Base-by-base conservation (phyloP, 1,140 invertebrate species). In the Myzus persicae region DNA sequence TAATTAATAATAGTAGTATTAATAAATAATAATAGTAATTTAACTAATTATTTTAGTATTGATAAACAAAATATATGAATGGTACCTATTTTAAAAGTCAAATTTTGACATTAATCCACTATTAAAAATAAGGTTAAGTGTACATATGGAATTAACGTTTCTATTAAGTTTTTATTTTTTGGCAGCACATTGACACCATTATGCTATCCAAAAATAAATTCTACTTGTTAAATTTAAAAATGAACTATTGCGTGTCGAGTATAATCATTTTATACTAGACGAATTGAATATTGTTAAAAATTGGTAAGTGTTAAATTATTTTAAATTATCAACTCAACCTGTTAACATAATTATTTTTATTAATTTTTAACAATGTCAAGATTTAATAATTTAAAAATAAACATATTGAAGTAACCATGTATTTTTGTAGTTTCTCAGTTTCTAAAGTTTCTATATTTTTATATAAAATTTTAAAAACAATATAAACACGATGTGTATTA, bases 151-250 rank as follows among this genome's bases (percentile, higher is more conserved):
- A 67, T 67, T 67, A 67, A 67, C 59, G 31, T 67, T 67, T n/a
- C 59, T 67, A 67, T 67, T 67, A 67, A n/a, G 59, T 18, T n/a
- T 59, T 59, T 59, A 59, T 11, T 59, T 59, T 59, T 67, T 67
- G 59, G 59, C 59, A 67, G 59, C 59, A 67, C 31, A 67, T 67
- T 67, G 59, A 67, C 59, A 67, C 14, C 59, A 67, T n/a, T 18
- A 67, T 31, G 31, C 14, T 67, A 67, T 67, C 59, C 59, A 67
- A 67, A 67, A 67, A 67, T 67, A 67, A 67, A 67, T 67, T 14
- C 59, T n/a, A n/a, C 59, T 67, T 67, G 31, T 67, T 67, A 67
- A 67, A 67, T 67, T 67, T 67, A 67, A 67, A 59, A 67, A 67
- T n/a, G 11, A 67, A 67, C 59, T 67, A n/a, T n/a, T n/a, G 59